Percentiles rank a stretch among this genome's conserved stretches.
phyloP scores from a whole-genome alignment of 2,113 vertebrate genomes.

The Saccopteryx bilineata region DNA sequence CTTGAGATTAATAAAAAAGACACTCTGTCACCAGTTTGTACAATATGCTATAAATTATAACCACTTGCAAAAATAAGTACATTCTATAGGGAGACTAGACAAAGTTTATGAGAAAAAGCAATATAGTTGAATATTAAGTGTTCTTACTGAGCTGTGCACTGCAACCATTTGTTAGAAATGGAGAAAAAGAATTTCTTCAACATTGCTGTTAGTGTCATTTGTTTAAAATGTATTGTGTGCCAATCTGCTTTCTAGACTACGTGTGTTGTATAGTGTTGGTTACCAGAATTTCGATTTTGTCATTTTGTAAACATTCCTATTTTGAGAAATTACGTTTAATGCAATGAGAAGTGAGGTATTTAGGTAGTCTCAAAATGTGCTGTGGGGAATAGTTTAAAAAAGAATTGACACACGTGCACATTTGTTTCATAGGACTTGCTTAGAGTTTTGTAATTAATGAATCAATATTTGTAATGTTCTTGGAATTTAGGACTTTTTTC shows the following conservation, averaged over 20 bases:
- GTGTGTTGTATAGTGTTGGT: not conserved
- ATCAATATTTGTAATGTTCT: conserved; percentile 69
- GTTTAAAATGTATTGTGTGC: conserved; percentile 34
- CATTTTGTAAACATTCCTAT: conserved; percentile 55
- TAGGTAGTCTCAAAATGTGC: conserved; percentile 57
- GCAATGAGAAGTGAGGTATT: conserved; percentile 57
- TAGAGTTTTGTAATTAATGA: conserved; percentile 66
- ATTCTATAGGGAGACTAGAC: conserved; percentile 33
- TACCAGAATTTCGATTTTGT: conserved; percentile 45
- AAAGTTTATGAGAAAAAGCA: conserved; percentile 58
- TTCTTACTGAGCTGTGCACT: conserved; percentile 5
- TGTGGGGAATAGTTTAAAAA: conserved; percentile 21
- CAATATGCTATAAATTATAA: conserved; percentile 24
- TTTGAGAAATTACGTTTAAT: conserved; percentile 66
- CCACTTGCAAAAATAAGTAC: conserved; percentile 39
- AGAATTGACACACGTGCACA: not conserved
- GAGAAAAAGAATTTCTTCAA: conserved; percentile 17
- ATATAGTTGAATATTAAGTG: not conserved
- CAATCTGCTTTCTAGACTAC: not conserved
- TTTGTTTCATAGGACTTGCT: conserved; percentile 51
- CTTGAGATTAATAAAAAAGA: conserved; percentile 68
- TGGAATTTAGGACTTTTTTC: conserved; percentile 25
- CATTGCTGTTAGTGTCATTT: conserved; percentile 21
- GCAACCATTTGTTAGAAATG: conserved; percentile 40
- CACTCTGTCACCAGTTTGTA: not conserved